Conservation (phyloP, 2,888 invertebrate species). For the Suillia variegata region DNA sequence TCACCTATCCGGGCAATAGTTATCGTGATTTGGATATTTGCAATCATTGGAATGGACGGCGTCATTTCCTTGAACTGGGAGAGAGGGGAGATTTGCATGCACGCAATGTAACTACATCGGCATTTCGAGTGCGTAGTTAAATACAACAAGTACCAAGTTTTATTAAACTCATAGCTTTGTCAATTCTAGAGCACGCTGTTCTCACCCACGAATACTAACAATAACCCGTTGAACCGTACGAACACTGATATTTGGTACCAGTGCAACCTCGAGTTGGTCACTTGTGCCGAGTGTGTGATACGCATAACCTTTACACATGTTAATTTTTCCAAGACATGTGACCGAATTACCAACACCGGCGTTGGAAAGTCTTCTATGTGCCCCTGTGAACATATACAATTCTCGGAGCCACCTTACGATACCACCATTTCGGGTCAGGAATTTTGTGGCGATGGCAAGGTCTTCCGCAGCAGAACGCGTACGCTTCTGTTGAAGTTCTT, state of each 20-base stretch:
- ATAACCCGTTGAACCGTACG: slow-evolving; percentile 42
- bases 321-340: slow-evolving; percentile 58
- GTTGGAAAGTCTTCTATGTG: slow-evolving; percentile 52
- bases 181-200: slow-evolving; percentile 43
- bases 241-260: slow-evolving; percentile 61
- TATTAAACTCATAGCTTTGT: background rate
- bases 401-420: slow-evolving; percentile 71
- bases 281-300: slow-evolving; percentile 72
- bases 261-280: slow-evolving; percentile 71
- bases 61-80: slow-evolving; percentile 60
- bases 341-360: slow-evolving; percentile 44
- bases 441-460: slow-evolving; percentile 65
- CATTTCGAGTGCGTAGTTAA: slow-evolving; percentile 51
- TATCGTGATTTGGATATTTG: slow-evolving; percentile 59
- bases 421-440: slow-evolving; percentile 66
- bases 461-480: slow-evolving; percentile 68
- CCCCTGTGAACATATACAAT: slow-evolving; percentile 69
- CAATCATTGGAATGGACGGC: slow-evolving; percentile 60
- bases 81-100: slow-evolving; percentile 60
- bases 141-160: background rate
- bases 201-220: slow-evolving; percentile 30
- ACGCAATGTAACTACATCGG: slow-evolving; percentile 57
- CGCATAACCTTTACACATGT: slow-evolving; percentile 57
- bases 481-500: slow-evolving; percentile 67
- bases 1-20: slow-evolving; percentile 49